Conservation (phyloP, 2,797 vertebrate genomes). For the Lithobates sylvaticus region DNA sequence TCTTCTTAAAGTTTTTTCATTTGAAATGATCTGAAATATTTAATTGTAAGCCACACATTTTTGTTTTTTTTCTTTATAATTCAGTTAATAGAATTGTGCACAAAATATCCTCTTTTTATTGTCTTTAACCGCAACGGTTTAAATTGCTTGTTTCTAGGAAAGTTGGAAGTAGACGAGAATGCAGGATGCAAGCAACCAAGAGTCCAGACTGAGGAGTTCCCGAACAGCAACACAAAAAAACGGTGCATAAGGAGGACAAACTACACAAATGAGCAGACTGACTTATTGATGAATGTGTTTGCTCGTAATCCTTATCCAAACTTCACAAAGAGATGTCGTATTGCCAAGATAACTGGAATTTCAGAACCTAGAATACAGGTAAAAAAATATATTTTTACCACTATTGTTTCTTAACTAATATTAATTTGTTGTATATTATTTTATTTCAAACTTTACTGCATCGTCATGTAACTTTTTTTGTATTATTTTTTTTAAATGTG, state of each 20-base stretch:
- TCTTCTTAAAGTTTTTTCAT: too few relatives aligned
- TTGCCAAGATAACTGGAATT: slow-evolving; percentile 1
- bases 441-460: too few relatives aligned
- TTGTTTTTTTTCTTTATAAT: too few relatives aligned
- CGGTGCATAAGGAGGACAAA: slow-evolving; percentile 23
- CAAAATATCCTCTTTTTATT: too few relatives aligned
- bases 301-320: slow-evolving; percentile 35
- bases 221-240: not conserved
- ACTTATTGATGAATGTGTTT: slow-evolving; percentile 34
- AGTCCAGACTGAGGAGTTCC: not conserved
- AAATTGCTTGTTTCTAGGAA: not conserved
- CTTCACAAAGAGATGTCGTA: slow-evolving; percentile 17
- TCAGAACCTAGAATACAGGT: slow-evolving; percentile 51
- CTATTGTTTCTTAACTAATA: too few relatives aligned
- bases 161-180: not conserved
- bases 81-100: too few relatives aligned
- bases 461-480: too few relatives aligned
- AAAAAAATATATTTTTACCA: not conserved
- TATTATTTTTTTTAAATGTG: too few relatives aligned
- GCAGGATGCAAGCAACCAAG: not conserved
- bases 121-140: too few relatives aligned
- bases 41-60: too few relatives aligned
- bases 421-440: too few relatives aligned
- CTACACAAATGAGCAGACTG: slow-evolving; percentile 12
- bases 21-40: too few relatives aligned